Evolutionary conservation across 2,113 vertebrate genomes (phyloP).

Genomic region (Machaerirhynchus nigripectus): DNA sequence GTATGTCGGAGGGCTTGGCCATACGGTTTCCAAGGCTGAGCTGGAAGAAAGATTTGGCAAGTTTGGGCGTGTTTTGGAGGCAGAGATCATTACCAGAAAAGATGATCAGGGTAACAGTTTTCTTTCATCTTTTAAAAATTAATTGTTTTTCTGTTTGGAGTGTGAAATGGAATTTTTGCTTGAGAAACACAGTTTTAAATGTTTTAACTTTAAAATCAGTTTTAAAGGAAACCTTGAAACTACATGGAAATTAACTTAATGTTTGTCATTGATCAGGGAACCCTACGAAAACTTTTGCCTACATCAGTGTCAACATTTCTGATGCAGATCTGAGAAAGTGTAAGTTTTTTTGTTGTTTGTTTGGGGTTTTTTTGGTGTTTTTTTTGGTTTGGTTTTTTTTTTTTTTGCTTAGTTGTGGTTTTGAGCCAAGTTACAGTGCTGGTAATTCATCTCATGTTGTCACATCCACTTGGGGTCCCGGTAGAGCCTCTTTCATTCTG

Average conservation of each 20-base stretch:
- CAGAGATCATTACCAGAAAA: constrained; percentile 85
- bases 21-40: constrained; percentile 80
- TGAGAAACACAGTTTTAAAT: neutral
- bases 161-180: neutral
- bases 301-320: constrained; percentile 83
- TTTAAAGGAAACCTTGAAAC: neutral
- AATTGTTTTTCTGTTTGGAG: rapidly evolving
- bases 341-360: constrained; percentile 74
- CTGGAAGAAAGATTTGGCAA: constrained; percentile 88
- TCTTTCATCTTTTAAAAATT: neutral
- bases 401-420: neutral
- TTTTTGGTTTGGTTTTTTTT: too few species aligned
- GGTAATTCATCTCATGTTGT: neutral
- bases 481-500: neutral
- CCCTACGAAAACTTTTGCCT: constrained; percentile 87
- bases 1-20: constrained; percentile 87
- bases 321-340: constrained; percentile 85
- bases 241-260: neutral
- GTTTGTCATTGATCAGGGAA: constrained; percentile 73
- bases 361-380: too few species aligned
- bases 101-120: constrained; percentile 81
- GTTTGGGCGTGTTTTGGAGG: constrained; percentile 85
- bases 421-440: neutral
- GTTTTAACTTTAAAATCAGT: too few species aligned
- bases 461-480: neutral